Evolutionary conservation across 2,113 vertebrate genomes (phyloP).

Genomic region (Carassius gibelio): DNA sequence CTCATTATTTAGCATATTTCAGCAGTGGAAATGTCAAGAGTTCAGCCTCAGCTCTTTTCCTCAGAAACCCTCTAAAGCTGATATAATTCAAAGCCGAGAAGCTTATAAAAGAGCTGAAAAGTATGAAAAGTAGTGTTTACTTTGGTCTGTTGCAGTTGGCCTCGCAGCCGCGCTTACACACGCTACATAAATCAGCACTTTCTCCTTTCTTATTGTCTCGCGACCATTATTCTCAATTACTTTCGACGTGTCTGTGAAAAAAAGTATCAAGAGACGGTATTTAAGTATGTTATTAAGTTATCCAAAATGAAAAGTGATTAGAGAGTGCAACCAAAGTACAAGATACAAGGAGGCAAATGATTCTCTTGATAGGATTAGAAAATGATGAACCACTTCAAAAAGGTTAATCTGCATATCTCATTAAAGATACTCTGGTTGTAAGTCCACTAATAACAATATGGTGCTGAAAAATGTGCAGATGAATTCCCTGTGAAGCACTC

Average conservation of each 20-base stretch:
- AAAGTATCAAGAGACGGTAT: conserved; percentile 37
- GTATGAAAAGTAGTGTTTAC: conserved; percentile 37
- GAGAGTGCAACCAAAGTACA: conserved; percentile 27
- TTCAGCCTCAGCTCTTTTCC: conserved; percentile 44
- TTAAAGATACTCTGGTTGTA: conserved; percentile 45
- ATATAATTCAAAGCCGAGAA: conserved; percentile 33
- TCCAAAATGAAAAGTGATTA: conserved; percentile 34
- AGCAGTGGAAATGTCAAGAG: conserved; percentile 34
- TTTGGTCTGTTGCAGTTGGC: conserved; percentile 44
- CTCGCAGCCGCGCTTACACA: neutral
- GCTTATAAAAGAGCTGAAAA: conserved; percentile 26
- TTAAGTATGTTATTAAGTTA: conserved; percentile 49
- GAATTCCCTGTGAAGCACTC: conserved; percentile 32
- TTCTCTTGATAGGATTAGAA: conserved; percentile 40
- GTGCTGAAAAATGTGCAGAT: conserved; percentile 14
- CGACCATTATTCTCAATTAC: conserved; percentile 50
- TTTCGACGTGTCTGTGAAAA: conserved; percentile 9
- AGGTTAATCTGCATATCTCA: conserved; percentile 55
- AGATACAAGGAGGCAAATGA: conserved; percentile 47
- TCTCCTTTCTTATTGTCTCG: conserved; percentile 19
- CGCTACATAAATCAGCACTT: conserved; percentile 35
- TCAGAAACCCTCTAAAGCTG: conserved; percentile 34
- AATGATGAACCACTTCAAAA: conserved; percentile 49
- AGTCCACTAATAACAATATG: conserved; percentile 50
- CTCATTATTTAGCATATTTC: conserved; percentile 45